phyloP scores from a whole-genome alignment of 2,888 invertebrate genomes.

The Hirtodrosophila cameraria region DNA sequence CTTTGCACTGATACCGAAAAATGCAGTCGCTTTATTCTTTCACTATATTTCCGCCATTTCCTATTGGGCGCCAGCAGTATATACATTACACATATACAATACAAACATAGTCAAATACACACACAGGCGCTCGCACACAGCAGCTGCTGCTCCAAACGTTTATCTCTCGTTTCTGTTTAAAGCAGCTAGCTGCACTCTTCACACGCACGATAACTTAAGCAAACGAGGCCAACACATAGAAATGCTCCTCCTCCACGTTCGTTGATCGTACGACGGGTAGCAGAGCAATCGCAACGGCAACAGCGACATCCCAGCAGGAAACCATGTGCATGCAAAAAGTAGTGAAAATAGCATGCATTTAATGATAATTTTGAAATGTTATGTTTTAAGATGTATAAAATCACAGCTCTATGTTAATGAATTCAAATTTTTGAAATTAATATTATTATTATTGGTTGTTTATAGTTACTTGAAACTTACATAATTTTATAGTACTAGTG shows the following conservation, averaged over 20 bases:
- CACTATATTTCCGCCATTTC: conserved; percentile 74
- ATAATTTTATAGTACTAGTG: no score
- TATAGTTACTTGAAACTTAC: no score
- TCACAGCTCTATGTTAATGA: no score
- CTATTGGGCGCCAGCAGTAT: conserved; percentile 61
- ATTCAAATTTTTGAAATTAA: no score
- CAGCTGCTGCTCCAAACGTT: conserved; percentile 44
- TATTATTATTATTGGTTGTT: no score
- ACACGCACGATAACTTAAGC: no score
- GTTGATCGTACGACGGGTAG: conserved; percentile 33
- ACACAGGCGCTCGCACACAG: conserved; percentile 21
- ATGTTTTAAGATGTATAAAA: no score
- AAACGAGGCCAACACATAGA: neutral
- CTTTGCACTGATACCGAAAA: conserved; percentile 50
- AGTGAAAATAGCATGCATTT: conserved; percentile 3
- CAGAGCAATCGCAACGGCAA: conserved; percentile 32
- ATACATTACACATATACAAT: conserved; percentile 45
- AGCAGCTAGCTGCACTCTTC: conserved; percentile 53
- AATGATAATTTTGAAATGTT: no score
- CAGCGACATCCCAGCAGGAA: conserved; percentile 36
- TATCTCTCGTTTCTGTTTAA: conserved; percentile 9
- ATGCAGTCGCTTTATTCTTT: conserved; percentile 43
- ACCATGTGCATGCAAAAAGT: conserved; percentile 3
- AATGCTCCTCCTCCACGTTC: conserved; percentile 61
- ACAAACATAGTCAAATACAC: conserved; percentile 14